phyloP scores from a whole-genome alignment of 2,113 vertebrate genomes.

The Periophthalmus modestus region DNA sequence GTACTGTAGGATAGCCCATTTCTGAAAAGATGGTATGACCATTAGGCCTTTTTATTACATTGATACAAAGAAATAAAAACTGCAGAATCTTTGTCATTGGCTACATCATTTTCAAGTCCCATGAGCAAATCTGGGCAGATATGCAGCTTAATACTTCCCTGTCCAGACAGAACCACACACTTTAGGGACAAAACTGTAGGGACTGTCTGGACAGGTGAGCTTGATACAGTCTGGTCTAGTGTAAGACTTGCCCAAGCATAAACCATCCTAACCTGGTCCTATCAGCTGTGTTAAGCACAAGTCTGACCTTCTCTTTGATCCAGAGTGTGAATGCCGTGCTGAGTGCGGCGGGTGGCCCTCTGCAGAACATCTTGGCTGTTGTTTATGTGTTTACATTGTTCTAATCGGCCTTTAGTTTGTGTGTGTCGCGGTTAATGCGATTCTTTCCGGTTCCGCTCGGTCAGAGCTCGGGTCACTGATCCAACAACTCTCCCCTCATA shows the following conservation, averaged over 20 bases:
- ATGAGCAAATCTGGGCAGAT: neutral
- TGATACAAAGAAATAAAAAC: neutral
- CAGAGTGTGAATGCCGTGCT: constrained; percentile 14
- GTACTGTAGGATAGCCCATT: neutral
- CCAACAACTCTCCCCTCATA: constrained; percentile 57
- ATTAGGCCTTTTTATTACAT: neutral
- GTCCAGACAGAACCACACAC: too few species aligned
- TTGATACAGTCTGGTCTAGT: neutral
- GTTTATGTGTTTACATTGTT: constrained; percentile 77
- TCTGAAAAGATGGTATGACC: neutral
- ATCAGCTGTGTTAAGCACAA: neutral
- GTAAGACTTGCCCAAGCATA: neutral
- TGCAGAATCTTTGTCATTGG: too few species aligned
- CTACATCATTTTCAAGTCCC: neutral
- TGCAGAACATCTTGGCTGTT: constrained; percentile 48
- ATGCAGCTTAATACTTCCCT: neutral
- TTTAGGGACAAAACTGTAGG: too few species aligned
- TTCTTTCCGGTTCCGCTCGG: constrained; percentile 81
- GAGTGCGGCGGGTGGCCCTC: constrained; percentile 26
- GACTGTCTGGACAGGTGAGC: neutral
- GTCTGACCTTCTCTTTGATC: constrained; percentile 9
- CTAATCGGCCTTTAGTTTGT: constrained; percentile 67
- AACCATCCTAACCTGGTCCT: neutral
- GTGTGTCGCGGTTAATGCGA: constrained; percentile 73
- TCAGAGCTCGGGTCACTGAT: constrained; percentile 70